Base-by-base conservation (phyloP, 2,797 vertebrate genomes). In the Gobio occitaniae region DNA sequence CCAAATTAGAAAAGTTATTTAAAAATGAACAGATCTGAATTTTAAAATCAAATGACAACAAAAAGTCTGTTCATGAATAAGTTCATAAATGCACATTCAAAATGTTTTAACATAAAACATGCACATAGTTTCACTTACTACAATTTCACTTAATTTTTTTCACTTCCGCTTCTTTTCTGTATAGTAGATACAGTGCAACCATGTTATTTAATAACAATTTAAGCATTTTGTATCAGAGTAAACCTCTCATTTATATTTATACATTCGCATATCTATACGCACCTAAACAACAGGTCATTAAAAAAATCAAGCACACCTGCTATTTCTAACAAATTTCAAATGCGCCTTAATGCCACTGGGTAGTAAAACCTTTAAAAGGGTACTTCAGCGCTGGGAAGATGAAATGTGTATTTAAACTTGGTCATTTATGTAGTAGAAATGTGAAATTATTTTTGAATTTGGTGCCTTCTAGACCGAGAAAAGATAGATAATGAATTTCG, bases 151-250 rank as follows among this genome's bases (percentile, higher is more conserved):
- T 74, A 19, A 48, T 71, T 9, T 19, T 9, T 19, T 68, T 68
- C n/a, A 12, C 9, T 74, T 12, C 3, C 13, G 16, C 19, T 5
- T 38, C 19, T 21, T n/a, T 38, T 71, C 19, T 54, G 74, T 66
- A 83, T 71, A n/a, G 47, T 63, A 63, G 17, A 76, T 48, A 52
- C n/a, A 59, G 48, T 36, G 38, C 16, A 71, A 48, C 66, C 56
- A 38, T 79, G 85, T 74, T 86, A 86, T 86, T 66, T 86, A 74
- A 83, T 86, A 86, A 86, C 59, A 83, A 72, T 66, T 79, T 65
- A 10, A 12, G 41, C 48, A 83, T 38, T 19, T 41, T 59, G 17
- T 48, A 72, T 72, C 3, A 47, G 36, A 52, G 9, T 11, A 72
- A 74, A 41, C 59, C 10, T 48, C n/a, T 66, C 21, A 71, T 54